phyloP scores from a whole-genome alignment of 2,888 invertebrate genomes.

The Margaritifera margaritifera region DNA sequence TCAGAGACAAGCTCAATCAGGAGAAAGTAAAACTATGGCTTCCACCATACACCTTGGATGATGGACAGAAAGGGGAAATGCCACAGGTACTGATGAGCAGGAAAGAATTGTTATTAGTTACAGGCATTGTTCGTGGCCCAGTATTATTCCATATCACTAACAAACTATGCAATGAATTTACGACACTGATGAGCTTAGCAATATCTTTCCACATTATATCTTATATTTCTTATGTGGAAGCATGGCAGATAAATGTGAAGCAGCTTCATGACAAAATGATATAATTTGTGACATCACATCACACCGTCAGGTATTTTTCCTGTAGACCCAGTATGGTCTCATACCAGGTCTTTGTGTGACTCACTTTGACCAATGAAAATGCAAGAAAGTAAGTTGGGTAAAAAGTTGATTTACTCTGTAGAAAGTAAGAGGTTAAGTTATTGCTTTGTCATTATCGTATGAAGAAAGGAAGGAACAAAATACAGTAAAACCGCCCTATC shows the following conservation, averaged over 20 bases:
- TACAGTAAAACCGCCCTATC: no score
- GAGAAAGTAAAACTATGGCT: slow-evolving; percentile 85
- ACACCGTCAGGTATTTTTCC: neutral
- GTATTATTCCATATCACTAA: neutral
- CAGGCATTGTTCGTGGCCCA: neutral
- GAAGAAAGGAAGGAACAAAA: no score
- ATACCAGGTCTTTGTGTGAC: neutral
- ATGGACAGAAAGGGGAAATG: slow-evolving; percentile 74
- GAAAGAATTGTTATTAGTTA: neutral
- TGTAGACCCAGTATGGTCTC: neutral
- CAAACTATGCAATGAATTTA: neutral
- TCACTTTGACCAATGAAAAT: neutral
- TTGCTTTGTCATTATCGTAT: no score
- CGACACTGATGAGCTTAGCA: neutral
- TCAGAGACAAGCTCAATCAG: slow-evolving; percentile 79
- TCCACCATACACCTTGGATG: slow-evolving; percentile 79
- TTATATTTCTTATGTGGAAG: no score
- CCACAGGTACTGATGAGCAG: slow-evolving; percentile 46
- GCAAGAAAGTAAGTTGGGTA: no score
- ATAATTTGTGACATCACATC: no score
- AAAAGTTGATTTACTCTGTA: no score
- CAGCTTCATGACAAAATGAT: no score
- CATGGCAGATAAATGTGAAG: neutral
- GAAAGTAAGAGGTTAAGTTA: no score
- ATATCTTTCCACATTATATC: no score